Evolutionary conservation across 2,888 invertebrate species (phyloP).

Genomic region (Nomada flava): DNA sequence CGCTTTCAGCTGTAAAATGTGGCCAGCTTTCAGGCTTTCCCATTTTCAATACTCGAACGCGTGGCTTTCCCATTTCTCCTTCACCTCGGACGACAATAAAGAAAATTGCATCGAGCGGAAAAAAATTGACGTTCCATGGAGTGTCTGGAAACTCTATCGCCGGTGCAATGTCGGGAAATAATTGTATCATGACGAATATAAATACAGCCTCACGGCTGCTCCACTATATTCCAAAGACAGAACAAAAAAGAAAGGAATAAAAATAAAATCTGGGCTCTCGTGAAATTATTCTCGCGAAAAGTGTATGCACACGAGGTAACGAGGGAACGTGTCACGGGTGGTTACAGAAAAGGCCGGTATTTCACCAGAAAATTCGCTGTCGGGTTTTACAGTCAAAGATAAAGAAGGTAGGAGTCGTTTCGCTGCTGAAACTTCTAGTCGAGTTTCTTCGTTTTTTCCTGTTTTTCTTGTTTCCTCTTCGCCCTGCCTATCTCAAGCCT

Average conservation of each 20-base stretch:
- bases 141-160: background rate
- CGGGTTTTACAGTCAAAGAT: conserved; percentile 54
- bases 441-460: conserved; percentile 14
- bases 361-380: conserved; percentile 54
- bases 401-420: conserved; percentile 43
- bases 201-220: background rate
- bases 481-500: background rate
- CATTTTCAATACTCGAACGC: background rate
- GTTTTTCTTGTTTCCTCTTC: background rate
- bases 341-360: conserved; percentile 36
- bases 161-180: background rate
- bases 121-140: background rate
- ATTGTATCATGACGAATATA: background rate
- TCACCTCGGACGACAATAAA: conserved; percentile 15
- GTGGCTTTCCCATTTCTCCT: background rate
- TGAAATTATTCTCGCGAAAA: background rate
- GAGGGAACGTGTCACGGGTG: background rate
- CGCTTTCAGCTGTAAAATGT: conserved; percentile 42
- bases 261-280: background rate
- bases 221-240: background rate
- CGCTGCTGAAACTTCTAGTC: conserved; percentile 8
- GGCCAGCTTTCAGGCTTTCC: conserved; percentile 33
- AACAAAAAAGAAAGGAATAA: background rate
- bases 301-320: background rate
- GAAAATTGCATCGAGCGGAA: conserved; percentile 22